A percentile compares a stretch with the other conserved stretches of the same genome.
Conservation (phyloP, 2,797 vertebrate genomes). For the Hippopotamyrus pictus region DNA sequence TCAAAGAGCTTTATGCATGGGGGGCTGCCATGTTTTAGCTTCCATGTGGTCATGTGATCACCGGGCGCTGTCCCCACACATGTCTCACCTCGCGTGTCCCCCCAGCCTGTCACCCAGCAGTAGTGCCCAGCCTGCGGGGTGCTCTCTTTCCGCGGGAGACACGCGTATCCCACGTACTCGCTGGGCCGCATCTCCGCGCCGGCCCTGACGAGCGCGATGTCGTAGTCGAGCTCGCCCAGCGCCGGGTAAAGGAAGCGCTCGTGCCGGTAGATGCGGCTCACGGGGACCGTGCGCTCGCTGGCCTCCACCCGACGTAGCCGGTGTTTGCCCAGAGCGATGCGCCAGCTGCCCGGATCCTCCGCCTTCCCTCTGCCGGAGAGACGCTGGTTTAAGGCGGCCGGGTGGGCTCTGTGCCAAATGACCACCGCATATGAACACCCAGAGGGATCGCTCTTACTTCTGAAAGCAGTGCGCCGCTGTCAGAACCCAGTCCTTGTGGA, state of each 20-base stretch:
- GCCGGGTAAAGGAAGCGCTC: constrained; percentile 62
- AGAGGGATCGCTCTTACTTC: constrained; percentile 54
- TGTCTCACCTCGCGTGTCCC: constrained; percentile 58
- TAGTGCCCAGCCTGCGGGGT: constrained; percentile 57
- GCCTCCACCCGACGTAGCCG: constrained; percentile 60
- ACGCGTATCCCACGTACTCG: constrained; percentile 62
- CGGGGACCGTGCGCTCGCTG: constrained; percentile 52
- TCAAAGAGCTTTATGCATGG: not conserved
- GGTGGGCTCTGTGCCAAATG: not conserved
- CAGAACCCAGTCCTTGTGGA: constrained; percentile 74
- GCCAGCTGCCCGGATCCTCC: constrained; percentile 63
- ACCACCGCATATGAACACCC: not conserved
- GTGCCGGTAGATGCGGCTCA: constrained; percentile 66
- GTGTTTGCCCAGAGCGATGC: constrained; percentile 71
- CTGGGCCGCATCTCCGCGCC: constrained; percentile 55
- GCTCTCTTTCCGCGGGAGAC: constrained; percentile 66
- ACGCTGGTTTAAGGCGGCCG: no score
- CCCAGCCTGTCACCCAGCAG: constrained; percentile 70
- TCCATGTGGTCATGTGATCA: not conserved
- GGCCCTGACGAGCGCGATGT: constrained; percentile 67
- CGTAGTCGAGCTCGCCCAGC: constrained; percentile 66
- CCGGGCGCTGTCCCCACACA: not conserved
- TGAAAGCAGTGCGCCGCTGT: constrained; percentile 77
- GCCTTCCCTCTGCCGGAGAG: constrained; percentile 57
- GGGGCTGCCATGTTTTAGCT: not conserved